These are phyloP conservation scores for Andrena praecox DNA, from an alignment of 2,888 invertebrate species.

Conservation along the genomic window DNA sequence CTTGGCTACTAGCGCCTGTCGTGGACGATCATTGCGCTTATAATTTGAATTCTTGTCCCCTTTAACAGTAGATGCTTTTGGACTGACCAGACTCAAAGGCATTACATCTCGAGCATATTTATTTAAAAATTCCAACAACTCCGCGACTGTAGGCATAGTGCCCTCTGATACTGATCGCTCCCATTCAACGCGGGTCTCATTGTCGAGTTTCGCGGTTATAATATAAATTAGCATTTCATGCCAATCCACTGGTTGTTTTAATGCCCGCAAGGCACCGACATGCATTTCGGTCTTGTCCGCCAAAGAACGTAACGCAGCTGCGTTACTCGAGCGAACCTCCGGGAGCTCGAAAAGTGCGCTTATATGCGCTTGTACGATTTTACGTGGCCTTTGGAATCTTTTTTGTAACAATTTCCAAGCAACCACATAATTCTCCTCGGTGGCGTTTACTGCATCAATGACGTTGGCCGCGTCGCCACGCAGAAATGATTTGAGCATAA, in stretches of 20 bases:
- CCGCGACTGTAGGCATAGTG: not conserved
- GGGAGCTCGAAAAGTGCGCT: not conserved
- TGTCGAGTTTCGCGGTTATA: not conserved
- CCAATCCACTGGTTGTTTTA: not conserved
- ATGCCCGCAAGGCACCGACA: not conserved
- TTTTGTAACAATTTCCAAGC: not conserved
- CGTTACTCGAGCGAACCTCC: not conserved
- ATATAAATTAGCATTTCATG: slow-evolving; percentile 10
- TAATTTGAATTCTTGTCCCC: not conserved
- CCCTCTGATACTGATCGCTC: not conserved
- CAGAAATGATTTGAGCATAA: not conserved
- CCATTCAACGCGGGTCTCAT: not conserved
- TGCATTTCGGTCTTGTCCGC: slow-evolving; percentile 3
- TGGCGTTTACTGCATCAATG: not conserved
- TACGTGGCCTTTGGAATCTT: not conserved
- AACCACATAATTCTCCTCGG: not conserved
- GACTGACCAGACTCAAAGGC: not conserved
- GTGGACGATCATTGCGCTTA: not conserved
- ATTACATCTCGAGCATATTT: not conserved
- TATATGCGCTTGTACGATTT: slow-evolving; percentile 14
- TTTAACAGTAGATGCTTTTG: not conserved
- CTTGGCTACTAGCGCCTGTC: not conserved
- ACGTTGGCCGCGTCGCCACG: not conserved
- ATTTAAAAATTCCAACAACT: not conserved
- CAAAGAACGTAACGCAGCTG: not conserved